Conservation (phyloP, 2,113 vertebrate species). For the Odobenus rosmarus region DNA sequence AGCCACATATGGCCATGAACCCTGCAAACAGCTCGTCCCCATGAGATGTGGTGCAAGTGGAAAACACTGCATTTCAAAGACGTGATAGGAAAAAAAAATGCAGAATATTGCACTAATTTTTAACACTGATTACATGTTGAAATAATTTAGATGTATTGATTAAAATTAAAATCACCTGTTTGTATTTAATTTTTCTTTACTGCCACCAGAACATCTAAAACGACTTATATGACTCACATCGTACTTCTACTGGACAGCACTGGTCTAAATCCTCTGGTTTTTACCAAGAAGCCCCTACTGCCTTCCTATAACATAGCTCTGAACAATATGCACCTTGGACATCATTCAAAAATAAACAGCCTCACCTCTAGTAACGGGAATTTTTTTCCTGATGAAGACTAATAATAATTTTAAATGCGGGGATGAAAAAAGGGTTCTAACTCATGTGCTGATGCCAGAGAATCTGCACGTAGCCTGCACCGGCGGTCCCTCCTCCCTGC, state of each 20-base stretch:
- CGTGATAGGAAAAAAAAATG: neutral
- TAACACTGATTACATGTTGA: too few relatives aligned
- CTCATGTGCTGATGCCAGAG: neutral
- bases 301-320: neutral
- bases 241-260: neutral
- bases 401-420: neutral
- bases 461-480: neutral
- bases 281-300: neutral
- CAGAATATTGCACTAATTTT: neutral
- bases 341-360: neutral
- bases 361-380: neutral
- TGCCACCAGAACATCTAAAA: neutral
- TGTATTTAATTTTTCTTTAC: neutral
- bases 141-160: neutral
- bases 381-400: neutral
- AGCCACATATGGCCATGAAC: neutral
- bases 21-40: neutral
- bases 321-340: neutral
- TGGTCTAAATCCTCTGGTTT: neutral
- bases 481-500: too few relatives aligned
- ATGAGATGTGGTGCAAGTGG: neutral
- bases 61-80: neutral
- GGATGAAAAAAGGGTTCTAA: neutral
- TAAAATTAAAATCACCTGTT: neutral
- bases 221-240: fast-evolving